Conservation (phyloP, 2,888 invertebrate genomes). For the Melanostoma scalare region DNA sequence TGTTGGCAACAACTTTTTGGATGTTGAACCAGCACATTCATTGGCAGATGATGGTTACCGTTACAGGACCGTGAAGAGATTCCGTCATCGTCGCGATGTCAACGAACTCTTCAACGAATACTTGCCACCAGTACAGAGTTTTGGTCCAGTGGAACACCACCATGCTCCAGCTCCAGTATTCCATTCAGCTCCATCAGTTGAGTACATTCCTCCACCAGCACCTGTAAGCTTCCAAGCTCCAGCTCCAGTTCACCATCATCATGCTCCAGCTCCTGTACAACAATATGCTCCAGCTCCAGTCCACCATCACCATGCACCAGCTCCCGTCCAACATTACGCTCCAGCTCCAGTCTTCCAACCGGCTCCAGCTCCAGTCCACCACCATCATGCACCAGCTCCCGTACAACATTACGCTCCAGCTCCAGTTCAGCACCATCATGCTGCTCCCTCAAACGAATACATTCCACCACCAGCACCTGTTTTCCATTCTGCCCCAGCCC, state of each 20-base stretch:
- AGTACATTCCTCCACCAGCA: slow-evolving; percentile 62
- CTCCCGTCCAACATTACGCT: background rate
- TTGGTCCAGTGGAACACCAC: slow-evolving; percentile 5
- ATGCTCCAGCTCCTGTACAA: background rate
- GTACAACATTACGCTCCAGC: background rate
- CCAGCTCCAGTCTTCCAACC: background rate
- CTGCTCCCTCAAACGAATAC: background rate
- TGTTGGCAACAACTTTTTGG: slow-evolving; percentile 48
- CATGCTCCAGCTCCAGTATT: slow-evolving; percentile 14
- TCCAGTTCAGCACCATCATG: background rate
- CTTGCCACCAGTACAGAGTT: slow-evolving; percentile 37
- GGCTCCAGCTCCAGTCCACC: slow-evolving; percentile 17
- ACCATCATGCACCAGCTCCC: slow-evolving; percentile 1
- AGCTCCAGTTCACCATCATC: slow-evolving; percentile 30
- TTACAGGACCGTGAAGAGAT: slow-evolving; percentile 63
- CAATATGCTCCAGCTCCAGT: background rate
- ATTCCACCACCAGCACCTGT: slow-evolving; percentile 5
- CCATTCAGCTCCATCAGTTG: slow-evolving; percentile 20
- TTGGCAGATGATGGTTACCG: slow-evolving; percentile 65
- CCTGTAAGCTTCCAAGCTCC: slow-evolving; percentile 25
- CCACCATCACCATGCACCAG: background rate
- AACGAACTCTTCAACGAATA: slow-evolving; percentile 51
- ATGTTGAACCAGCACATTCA: slow-evolving; percentile 58
- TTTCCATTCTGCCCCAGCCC: slow-evolving; percentile 1
- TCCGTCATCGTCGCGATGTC: slow-evolving; percentile 68